phyloP scores from a whole-genome alignment of 2,797 vertebrate species.

The Cichlasoma orientale region DNA sequence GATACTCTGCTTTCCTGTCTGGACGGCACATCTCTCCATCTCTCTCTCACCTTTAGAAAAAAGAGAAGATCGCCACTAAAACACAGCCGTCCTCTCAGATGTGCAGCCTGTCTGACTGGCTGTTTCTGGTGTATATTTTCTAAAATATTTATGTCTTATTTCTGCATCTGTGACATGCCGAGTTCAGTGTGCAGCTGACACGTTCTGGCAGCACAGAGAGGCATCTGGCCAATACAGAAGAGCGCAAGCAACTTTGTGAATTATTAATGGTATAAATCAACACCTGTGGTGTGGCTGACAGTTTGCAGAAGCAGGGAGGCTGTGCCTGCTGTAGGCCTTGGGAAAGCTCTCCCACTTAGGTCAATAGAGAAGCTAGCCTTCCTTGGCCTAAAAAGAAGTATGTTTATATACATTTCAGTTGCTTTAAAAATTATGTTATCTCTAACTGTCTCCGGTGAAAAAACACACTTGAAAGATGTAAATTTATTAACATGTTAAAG shows the following conservation, averaged over 20 bases:
- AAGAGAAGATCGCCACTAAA: conserved; percentile 45
- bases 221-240: conserved; percentile 88
- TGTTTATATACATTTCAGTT: not conserved
- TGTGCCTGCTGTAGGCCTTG: conserved; percentile 15
- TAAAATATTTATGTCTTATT: conserved; percentile 91
- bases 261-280: conserved; percentile 94
- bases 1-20: conserved; percentile 76
- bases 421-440: not conserved
- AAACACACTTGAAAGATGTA: not conserved
- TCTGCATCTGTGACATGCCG: conserved; percentile 85
- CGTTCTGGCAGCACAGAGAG: conserved; percentile 80
- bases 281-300: conserved; percentile 80
- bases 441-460: not conserved
- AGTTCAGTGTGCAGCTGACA: conserved; percentile 90
- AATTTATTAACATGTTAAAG: fast-evolving
- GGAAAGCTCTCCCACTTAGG: conserved; percentile 10
- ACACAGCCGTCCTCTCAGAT: conserved; percentile 27
- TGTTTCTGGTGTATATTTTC: conserved; percentile 82
- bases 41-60: conserved; percentile 18
- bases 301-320: conserved; percentile 41
- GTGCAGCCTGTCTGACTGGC: conserved; percentile 70
- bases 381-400: not conserved
- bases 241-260: conserved; percentile 86
- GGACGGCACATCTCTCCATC: conserved; percentile 21
- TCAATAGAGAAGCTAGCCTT: not conserved